Evolutionary conservation across 2,888 invertebrate genomes (phyloP).

Genomic region (Hartigia nigra): DNA sequence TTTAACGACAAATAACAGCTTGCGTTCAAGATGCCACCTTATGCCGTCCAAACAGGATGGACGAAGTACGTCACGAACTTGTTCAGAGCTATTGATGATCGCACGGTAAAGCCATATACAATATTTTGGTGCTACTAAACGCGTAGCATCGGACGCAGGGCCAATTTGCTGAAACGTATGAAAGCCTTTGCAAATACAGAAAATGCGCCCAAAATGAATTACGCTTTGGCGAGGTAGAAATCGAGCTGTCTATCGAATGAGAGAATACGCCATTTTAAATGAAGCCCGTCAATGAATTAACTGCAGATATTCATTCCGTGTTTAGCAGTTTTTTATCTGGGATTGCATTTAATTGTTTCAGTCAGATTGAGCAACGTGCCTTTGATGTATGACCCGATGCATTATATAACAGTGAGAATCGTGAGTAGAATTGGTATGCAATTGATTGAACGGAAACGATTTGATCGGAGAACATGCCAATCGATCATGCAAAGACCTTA

Average conservation of each 20-base stretch:
- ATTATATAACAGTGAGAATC: background rate
- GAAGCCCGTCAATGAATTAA: background rate
- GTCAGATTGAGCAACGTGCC: background rate
- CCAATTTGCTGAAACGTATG: background rate
- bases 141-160: background rate
- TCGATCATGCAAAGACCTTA: background rate
- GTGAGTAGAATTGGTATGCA: no score
- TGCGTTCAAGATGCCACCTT: background rate
- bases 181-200: background rate
- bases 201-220: background rate
- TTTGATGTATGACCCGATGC: background rate
- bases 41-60: background rate
- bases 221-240: background rate
- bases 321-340: background rate
- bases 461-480: no score
- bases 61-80: constrained; percentile 11
- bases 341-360: background rate
- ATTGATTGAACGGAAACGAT: no score
- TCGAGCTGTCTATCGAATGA: background rate
- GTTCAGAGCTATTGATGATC: constrained; percentile 8
- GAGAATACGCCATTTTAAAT: background rate
- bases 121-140: no score
- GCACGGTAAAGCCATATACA: background rate
- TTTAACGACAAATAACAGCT: background rate
- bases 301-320: background rate